These are phyloP conservation scores for Channa argus DNA, from an alignment of 2,113 vertebrate genomes.

Conservation along the genomic window DNA sequence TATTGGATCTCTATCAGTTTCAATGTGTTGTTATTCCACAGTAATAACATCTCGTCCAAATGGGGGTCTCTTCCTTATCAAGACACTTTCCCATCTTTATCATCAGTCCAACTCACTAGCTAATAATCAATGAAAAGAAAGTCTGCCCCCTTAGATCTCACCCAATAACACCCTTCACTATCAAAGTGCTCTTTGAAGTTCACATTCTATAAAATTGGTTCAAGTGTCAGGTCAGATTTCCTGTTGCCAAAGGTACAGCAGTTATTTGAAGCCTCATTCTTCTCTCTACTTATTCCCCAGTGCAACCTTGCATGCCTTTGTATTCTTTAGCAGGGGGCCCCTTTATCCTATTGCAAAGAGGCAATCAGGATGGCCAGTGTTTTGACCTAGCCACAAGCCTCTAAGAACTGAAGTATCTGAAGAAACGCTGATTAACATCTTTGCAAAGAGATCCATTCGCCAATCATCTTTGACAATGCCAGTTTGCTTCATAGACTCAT, in stretches of 20 bases:
- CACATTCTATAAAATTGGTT: constrained; percentile 73
- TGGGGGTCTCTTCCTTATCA: constrained; percentile 65
- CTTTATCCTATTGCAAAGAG: constrained; percentile 74
- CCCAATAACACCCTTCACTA: constrained; percentile 69
- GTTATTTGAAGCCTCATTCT: constrained; percentile 67
- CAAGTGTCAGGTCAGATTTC: constrained; percentile 80
- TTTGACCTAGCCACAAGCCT: constrained; percentile 45
- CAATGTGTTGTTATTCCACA: constrained; percentile 36
- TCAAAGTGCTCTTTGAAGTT: constrained; percentile 84
- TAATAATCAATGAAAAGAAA: constrained; percentile 79
- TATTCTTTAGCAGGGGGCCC: constrained; percentile 54
- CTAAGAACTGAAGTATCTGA: constrained; percentile 46
- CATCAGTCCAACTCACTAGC: constrained; percentile 73
- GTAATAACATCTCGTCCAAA: constrained; percentile 66
- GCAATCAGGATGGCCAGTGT: constrained; percentile 55
- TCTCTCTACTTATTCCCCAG: constrained; percentile 44
- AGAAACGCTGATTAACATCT: constrained; percentile 60
- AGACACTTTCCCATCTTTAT: constrained; percentile 63
- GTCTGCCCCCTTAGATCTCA: constrained; percentile 69
- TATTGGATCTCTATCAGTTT: constrained; percentile 45
- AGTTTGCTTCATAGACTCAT: constrained; percentile 52
- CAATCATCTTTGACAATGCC: constrained; percentile 56
- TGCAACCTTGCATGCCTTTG: constrained; percentile 44
- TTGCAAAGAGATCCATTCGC: constrained; percentile 34
- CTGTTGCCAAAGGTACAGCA: constrained; percentile 59